Conservation (phyloP, 2,113 vertebrate genomes). For the Pleuronectes platessa region DNA sequence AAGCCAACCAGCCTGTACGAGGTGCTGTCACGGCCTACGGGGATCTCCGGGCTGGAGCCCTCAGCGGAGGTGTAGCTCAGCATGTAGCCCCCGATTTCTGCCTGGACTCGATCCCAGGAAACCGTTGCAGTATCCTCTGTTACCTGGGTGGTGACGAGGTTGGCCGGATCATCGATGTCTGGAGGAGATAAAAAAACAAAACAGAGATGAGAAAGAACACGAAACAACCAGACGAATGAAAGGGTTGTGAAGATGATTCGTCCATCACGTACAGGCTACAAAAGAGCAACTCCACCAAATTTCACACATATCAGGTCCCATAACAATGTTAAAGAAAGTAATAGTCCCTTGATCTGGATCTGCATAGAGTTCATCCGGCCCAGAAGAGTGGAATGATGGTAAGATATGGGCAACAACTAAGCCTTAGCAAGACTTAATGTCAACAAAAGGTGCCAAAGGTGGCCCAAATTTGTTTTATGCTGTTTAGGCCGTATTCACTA, state of each 20-base stretch:
- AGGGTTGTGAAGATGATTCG: background rate
- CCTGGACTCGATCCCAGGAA: constrained; percentile 82
- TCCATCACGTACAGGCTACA: background rate
- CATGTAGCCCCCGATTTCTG: constrained; percentile 83
- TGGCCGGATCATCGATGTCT: constrained; percentile 80
- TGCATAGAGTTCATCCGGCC: too few species aligned
- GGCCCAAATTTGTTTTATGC: too few species aligned
- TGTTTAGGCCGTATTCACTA: too few species aligned
- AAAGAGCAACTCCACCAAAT: background rate
- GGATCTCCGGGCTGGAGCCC: constrained; percentile 78
- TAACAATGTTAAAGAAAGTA: too few species aligned
- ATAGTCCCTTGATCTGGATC: too few species aligned
- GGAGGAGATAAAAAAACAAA: background rate
- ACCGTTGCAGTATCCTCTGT: constrained; percentile 82
- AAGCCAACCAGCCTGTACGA: constrained; percentile 78
- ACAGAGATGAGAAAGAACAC: background rate
- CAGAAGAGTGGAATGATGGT: too few species aligned
- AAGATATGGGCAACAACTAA: too few species aligned
- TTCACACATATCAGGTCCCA: too few species aligned
- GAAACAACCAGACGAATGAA: background rate
- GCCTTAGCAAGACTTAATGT: too few species aligned
- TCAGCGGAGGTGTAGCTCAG: constrained; percentile 82
- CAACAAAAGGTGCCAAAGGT: too few species aligned
- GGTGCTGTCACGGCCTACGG: constrained; percentile 77
- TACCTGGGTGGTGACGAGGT: constrained; percentile 74